Conservation (phyloP, 2,113 vertebrate species). For the Pyrgilauda ruficollis region DNA sequence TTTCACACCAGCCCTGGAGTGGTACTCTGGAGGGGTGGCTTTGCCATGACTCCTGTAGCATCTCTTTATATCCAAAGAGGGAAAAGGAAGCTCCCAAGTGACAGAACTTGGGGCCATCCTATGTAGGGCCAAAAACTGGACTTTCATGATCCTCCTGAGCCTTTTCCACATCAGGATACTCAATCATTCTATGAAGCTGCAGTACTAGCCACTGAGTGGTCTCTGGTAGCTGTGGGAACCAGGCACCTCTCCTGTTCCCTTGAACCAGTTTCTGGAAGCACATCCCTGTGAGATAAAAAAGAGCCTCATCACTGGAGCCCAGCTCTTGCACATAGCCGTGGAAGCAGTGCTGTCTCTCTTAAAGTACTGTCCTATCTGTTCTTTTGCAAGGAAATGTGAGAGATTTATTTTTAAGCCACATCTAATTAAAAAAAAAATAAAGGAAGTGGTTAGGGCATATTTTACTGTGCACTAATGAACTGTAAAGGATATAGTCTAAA, state of each 20-base stretch:
- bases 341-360: background rate
- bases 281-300: background rate
- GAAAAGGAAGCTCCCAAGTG: background rate
- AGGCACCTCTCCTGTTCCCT: fast-evolving
- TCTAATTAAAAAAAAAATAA: background rate
- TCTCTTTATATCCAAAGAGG: background rate
- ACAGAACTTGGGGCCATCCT: background rate
- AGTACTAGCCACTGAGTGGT: background rate
- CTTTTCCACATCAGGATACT: background rate
- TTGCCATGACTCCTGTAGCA: background rate
- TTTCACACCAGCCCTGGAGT: background rate
- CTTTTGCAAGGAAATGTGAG: background rate
- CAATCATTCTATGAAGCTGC: background rate
- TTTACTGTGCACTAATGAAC: slow-evolving; percentile 9
- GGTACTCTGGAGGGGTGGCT: background rate
- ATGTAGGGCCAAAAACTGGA: background rate
- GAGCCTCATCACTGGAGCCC: background rate
- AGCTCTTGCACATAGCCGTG: background rate
- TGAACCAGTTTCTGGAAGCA: background rate
- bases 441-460: background rate
- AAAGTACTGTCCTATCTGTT: background rate
- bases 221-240: background rate
- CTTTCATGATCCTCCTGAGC: background rate
- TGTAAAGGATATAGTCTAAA: background rate
- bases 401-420: background rate